Evolutionary conservation across 2,888 invertebrate genomes (phyloP).

Genomic region (Chrysolina haemoptera): DNA sequence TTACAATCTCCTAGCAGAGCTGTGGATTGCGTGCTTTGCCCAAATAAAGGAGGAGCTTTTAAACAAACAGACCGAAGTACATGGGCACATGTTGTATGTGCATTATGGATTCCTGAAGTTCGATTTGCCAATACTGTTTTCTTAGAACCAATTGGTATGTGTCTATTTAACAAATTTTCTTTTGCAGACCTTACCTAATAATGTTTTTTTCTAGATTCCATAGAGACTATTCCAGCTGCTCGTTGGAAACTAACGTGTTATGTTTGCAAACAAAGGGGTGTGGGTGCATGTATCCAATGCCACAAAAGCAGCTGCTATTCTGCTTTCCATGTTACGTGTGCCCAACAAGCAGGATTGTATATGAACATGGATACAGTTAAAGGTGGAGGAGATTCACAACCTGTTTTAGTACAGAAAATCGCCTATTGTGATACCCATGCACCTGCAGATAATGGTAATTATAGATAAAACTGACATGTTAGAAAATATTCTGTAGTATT

Average conservation of each 20-base stretch:
- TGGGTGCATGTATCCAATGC: constrained; percentile 98
- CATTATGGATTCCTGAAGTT: constrained; percentile 99
- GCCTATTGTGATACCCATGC: constrained; percentile 97
- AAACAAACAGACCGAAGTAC: constrained; percentile 96
- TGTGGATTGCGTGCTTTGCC: constrained; percentile 98
- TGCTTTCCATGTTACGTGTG: constrained; percentile 99
- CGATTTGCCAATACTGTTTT: constrained; percentile 98
- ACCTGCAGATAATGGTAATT: constrained; percentile 74
- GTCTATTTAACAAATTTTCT: constrained; percentile 14
- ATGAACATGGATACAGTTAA: constrained; percentile 97
- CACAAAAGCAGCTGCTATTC: constrained; percentile 97
- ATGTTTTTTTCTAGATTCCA: constrained; percentile 79
- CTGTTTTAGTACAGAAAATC: constrained; percentile 92
- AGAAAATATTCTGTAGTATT: too few relatives aligned
- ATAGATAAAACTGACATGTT: neutral
- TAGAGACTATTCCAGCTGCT: constrained; percentile 95
- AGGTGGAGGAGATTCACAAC: constrained; percentile 72
- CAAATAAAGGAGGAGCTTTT: constrained; percentile 98
- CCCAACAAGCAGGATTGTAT: constrained; percentile 93
- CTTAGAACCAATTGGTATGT: constrained; percentile 91
- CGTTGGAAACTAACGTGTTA: constrained; percentile 97
- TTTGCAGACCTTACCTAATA: neutral
- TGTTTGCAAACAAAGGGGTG: constrained; percentile 93
- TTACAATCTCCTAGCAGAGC: constrained; percentile 96
- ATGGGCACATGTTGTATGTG: constrained; percentile 99